phyloP scores from a whole-genome alignment of 2,797 vertebrate species.

The Chaunax sp. region DNA sequence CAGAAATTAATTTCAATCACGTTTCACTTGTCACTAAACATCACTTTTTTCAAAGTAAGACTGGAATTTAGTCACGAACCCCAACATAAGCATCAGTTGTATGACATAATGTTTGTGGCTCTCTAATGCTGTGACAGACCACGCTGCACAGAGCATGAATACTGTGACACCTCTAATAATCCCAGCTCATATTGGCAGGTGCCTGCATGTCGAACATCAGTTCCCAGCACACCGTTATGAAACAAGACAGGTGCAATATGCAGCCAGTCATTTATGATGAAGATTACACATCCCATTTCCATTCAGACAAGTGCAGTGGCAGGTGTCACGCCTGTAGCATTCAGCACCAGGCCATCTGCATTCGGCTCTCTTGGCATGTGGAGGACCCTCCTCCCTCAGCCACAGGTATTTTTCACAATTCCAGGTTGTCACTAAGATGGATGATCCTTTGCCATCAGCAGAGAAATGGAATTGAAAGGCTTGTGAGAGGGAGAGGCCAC shows the following conservation, averaged over 20 bases:
- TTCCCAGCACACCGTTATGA: conserved; percentile 20
- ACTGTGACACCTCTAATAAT: conserved; percentile 31
- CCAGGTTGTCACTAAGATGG: conserved; percentile 74
- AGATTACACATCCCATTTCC: conserved; percentile 39
- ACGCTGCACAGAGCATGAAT: conserved; percentile 9
- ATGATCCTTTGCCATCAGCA: conserved; percentile 55
- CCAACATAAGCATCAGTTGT: too few relatives aligned
- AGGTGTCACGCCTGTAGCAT: conserved; percentile 48
- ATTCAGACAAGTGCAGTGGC: conserved; percentile 48
- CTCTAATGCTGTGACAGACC: background rate
- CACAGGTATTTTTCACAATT: conserved; percentile 74
- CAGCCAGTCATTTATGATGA: conserved; percentile 49
- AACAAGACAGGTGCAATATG: conserved; percentile 62
- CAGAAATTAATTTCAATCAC: too few relatives aligned
- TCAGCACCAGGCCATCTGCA: conserved; percentile 50
- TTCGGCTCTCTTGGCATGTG: conserved; percentile 40
- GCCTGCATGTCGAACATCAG: conserved; percentile 50
- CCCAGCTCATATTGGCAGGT: conserved; percentile 48
- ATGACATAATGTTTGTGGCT: too few relatives aligned
- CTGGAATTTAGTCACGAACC: too few relatives aligned
- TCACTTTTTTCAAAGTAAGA: too few relatives aligned
- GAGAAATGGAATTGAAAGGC: conserved; percentile 63
- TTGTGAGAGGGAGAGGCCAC: conserved; percentile 57
- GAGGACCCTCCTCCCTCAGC: conserved; percentile 46
- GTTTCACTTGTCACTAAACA: too few relatives aligned